These are phyloP conservation scores for Trichomalopsis sarcophagae DNA, from an alignment of 1,140 invertebrate genomes.

Conservation along the genomic window DNA sequence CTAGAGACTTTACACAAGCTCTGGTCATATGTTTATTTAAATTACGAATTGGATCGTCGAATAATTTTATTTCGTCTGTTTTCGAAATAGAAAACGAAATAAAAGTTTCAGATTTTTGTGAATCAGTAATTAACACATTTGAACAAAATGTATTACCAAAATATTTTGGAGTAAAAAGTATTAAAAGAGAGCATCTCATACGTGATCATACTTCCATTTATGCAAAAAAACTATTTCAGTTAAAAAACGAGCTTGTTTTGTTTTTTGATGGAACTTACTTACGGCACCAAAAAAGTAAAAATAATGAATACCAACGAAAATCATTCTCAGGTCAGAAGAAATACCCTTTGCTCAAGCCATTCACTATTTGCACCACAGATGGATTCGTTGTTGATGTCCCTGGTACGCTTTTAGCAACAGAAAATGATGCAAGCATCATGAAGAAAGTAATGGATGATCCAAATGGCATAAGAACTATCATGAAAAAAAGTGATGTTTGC, in stretches of 20 bases:
- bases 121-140: slow-evolving; percentile 39
- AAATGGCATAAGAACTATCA: slow-evolving; percentile 37
- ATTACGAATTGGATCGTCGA: slow-evolving; percentile 43
- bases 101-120: slow-evolving; percentile 24
- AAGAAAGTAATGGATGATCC: slow-evolving; percentile 49
- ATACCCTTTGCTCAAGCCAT: slow-evolving; percentile 56
- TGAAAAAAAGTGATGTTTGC: slow-evolving; percentile 54
- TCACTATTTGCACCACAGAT: slow-evolving; percentile 61
- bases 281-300: slow-evolving; percentile 48
- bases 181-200: slow-evolving; percentile 43
- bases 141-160: slow-evolving; percentile 31
- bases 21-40: slow-evolving; percentile 42
- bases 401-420: slow-evolving; percentile 52
- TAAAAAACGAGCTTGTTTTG: slow-evolving; percentile 39
- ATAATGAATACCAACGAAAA: slow-evolving; percentile 33
- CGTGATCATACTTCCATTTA: slow-evolving; percentile 40
- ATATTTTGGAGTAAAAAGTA: slow-evolving; percentile 39
- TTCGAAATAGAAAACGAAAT: slow-evolving; percentile 43
- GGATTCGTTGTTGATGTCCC: slow-evolving; percentile 59
- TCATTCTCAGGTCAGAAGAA: slow-evolving; percentile 58
- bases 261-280: slow-evolving; percentile 43
- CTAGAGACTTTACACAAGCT: not conserved
- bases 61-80: slow-evolving; percentile 37
- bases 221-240: slow-evolving; percentile 43
- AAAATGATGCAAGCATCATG: slow-evolving; percentile 60